Evolutionary conservation across 2,888 invertebrate species (phyloP), one percentile per base, ranked within the genome.

Genomic region (Trisateles emortualis): DNA sequence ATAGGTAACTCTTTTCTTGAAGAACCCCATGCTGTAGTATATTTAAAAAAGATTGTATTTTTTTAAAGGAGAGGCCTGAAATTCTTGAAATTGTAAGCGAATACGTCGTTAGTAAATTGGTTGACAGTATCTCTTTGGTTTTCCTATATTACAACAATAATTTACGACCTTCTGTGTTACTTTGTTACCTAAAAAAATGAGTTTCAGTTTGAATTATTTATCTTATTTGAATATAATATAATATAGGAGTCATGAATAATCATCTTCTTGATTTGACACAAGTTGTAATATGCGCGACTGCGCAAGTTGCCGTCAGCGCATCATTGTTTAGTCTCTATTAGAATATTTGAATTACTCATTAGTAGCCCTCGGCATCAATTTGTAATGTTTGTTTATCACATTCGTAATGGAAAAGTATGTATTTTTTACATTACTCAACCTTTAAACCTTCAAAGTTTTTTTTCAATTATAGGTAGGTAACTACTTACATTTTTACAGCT

Each of bases 401-500:
- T 32, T 32, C 2, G 14, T 11, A 2, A 38, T 26, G 13, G 24
- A 32, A 40, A 51, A 22, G 1, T 14, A 14, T 3, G 10, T 16
- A 11, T 13, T n/a, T 19, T 40, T 19, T 9, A 33, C 22, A 11
- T 33, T 14, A 22, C 10, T 17, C 4, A 8, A 29, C 29, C 29
- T 41, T 9, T 41, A 41, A 17, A 8, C n/a, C 17, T n/a, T 17
- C 4, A 11, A 47, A 50, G 16, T 45, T 44, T 36, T 3, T 24
- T 44, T 36, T 3, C 19, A 33, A 33, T 24, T n/a, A n/a, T n/a
- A n/a, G n/a, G n/a, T n/a, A n/a, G 5, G 14, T 16, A 11, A 16
- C 11, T 52, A 69, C 70, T 70, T 61, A 70, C 70, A 57, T 40
- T 52, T 46, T 48, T 56, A 40, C 52, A 49, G 42, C 30, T 4